phyloP scores from a whole-genome alignment of 1,140 invertebrate genomes.

The Melitaea cinxia region DNA sequence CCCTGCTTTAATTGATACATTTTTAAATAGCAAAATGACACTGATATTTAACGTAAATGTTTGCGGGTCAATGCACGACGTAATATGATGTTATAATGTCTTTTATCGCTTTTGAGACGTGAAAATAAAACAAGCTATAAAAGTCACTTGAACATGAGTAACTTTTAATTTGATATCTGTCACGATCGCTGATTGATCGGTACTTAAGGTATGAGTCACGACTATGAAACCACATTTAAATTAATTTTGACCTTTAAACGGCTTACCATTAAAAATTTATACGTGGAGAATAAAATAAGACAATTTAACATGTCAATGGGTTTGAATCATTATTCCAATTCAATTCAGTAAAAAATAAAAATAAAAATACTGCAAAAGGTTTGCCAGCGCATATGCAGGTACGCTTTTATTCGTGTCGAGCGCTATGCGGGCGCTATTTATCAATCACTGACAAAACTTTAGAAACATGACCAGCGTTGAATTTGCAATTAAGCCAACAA shows the following conservation, averaged over 20 bases:
- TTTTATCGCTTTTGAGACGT: conserved; percentile 21
- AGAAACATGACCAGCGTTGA: conserved; percentile 25
- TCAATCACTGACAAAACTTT: conserved; percentile 40
- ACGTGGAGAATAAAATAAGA: neutral
- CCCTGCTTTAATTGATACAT: neutral
- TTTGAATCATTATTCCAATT: neutral
- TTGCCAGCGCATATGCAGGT: conserved; percentile 27
- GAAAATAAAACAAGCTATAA: conserved; percentile 32
- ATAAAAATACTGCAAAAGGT: neutral
- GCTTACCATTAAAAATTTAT: neutral
- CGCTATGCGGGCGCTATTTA: conserved; percentile 36
- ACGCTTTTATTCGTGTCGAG: conserved; percentile 15
- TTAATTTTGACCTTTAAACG: conserved; percentile 4
- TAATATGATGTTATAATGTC: conserved; percentile 18
- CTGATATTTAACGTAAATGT: conserved; percentile 1
- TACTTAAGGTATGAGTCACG: conserved; percentile 10
- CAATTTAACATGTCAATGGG: neutral
- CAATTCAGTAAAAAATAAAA: conserved; percentile 8
- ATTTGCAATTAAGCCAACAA: conserved; percentile 26
- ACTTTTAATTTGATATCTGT: conserved; percentile 9
- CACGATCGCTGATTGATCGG: conserved; percentile 1
- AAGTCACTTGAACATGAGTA: conserved; percentile 14
- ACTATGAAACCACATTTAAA: neutral
- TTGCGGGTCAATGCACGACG: neutral
- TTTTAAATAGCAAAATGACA: conserved; percentile 11